A percentile compares a stretch with the other conserved stretches of the same genome.
These are phyloP conservation scores for Bombyx mori DNA, from an alignment of 1,140 invertebrate species.

Conservation along the genomic window DNA sequence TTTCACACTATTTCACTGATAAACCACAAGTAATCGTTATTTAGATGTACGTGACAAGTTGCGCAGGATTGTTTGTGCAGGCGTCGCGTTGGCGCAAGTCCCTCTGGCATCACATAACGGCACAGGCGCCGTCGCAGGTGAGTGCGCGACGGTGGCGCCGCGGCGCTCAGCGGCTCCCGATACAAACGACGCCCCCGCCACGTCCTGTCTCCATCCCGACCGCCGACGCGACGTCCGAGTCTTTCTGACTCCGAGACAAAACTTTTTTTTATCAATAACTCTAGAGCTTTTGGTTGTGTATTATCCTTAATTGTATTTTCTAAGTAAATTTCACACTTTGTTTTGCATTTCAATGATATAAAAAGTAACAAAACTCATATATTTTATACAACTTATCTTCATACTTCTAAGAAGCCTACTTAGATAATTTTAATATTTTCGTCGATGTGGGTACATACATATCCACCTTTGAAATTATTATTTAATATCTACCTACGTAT, in stretches of 20 bases:
- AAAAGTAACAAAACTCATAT: too few species aligned
- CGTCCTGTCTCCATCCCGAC: constrained; percentile 14
- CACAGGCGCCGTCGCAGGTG: constrained; percentile 34
- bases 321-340: too few species aligned
- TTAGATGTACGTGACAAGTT: constrained; percentile 4
- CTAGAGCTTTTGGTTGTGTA: not conserved
- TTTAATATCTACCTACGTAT: too few species aligned
- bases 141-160: constrained; percentile 46
- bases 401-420: too few species aligned
- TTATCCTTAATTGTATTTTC: too few species aligned
- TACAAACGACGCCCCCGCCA: constrained; percentile 25
- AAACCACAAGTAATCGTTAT: constrained; percentile 1
- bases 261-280: not conserved
- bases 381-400: too few species aligned
- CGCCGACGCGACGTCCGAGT: constrained; percentile 3
- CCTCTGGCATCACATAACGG: constrained; percentile 31
- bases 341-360: too few species aligned
- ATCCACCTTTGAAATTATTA: too few species aligned
- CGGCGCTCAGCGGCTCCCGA: constrained; percentile 44
- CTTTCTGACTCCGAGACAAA: not conserved
- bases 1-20: constrained; percentile 4
- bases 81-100: constrained; percentile 26
- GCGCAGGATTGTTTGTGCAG: constrained; percentile 14
- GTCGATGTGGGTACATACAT: too few species aligned
- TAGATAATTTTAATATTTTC: too few species aligned